Evolutionary conservation across 2,888 invertebrate species (phyloP).

Genomic region (Phlogophora meticulosa): DNA sequence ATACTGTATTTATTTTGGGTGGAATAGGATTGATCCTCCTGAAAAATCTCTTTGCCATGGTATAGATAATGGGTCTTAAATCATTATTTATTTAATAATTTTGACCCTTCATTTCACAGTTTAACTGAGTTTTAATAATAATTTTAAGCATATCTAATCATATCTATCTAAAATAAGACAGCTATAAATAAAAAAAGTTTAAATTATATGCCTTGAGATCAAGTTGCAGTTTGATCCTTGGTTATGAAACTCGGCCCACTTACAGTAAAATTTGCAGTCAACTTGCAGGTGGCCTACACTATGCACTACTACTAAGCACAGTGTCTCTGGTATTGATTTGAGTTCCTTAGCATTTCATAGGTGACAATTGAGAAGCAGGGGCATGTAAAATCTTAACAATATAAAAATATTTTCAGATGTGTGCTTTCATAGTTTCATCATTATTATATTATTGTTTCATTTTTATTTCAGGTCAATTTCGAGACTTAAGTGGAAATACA

Average conservation of each 20-base stretch:
- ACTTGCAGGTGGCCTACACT: no score
- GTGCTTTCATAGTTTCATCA: neutral
- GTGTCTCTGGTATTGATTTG: neutral
- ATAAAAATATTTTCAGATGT: neutral
- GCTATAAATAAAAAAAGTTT: no score
- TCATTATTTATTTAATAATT: neutral
- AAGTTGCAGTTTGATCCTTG: neutral
- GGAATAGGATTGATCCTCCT: neutral
- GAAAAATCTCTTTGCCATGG: neutral
- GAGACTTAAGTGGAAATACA: slow-evolving; percentile 95
- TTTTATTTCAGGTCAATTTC: slow-evolving; percentile 93
- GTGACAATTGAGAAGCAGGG: no score
- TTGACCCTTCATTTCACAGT: no score
- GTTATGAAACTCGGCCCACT: neutral
- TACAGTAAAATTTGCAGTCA: no score
- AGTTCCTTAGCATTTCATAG: neutral
- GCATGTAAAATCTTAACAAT: neutral
- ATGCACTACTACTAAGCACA: no score
- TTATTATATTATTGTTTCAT: neutral
- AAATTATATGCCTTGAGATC: no score
- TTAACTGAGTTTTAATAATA: no score
- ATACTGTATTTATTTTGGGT: neutral
- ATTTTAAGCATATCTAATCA: no score
- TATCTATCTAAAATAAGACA: neutral
- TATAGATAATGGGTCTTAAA: neutral